Percentiles rank a stretch among this genome's conserved stretches.
phyloP scores from a whole-genome alignment of 2,888 invertebrate genomes.

The Cephus nigrinus region DNA sequence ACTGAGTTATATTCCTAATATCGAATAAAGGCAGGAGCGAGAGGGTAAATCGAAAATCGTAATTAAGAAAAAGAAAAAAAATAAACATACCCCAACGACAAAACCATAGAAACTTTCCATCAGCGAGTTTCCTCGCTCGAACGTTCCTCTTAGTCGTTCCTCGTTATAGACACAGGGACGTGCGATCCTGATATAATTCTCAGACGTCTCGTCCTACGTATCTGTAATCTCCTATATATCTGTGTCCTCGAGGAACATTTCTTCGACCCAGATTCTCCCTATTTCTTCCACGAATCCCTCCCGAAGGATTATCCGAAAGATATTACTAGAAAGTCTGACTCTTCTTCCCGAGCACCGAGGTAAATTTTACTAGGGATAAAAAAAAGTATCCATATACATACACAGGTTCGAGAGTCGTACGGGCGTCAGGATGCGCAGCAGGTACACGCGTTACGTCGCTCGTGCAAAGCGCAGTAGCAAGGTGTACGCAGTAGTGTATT shows the following conservation, averaged over 20 bases:
- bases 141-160: background rate
- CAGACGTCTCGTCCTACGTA: background rate
- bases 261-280: constrained; percentile 36
- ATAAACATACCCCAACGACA: background rate
- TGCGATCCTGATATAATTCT: background rate
- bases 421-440: background rate
- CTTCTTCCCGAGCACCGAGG: background rate
- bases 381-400: background rate
- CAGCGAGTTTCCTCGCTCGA: background rate
- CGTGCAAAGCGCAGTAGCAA: constrained; percentile 3
- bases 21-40: background rate
- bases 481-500: background rate
- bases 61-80: background rate
- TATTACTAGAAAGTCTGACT: constrained; percentile 38
- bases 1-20: background rate
- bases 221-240: background rate
- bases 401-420: background rate
- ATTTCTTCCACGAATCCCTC: constrained; percentile 37
- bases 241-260: constrained; percentile 3
- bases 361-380: background rate
- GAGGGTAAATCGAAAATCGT: background rate
- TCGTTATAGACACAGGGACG: background rate
- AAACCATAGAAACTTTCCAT: background rate
- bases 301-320: constrained; percentile 51
- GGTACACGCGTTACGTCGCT: background rate